Percentiles rank a stretch among this genome's conserved stretches.
Conservation (phyloP, 2,888 invertebrate species). For the Andrena dorsata region DNA sequence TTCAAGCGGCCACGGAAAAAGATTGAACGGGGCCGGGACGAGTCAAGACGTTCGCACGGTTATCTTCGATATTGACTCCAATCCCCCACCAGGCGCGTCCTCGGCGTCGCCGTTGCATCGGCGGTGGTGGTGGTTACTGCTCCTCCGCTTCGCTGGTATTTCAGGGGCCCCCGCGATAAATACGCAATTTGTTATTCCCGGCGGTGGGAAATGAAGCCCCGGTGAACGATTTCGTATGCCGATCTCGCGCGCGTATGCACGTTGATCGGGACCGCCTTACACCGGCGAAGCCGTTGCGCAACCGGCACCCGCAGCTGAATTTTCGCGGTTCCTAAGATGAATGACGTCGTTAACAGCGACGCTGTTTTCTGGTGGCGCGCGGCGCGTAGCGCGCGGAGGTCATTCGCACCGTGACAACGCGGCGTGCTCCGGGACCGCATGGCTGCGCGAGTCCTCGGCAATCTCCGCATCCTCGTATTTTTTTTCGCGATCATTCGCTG, state of each 20-base stretch:
- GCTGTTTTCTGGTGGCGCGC: conserved; percentile 6
- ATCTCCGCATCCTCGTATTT: conserved; percentile 35
- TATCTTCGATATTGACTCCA: conserved; percentile 64
- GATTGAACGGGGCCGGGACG: conserved; percentile 46
- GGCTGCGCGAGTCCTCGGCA: conserved; percentile 51
- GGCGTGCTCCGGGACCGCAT: conserved; percentile 60
- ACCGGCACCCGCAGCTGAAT: not conserved
- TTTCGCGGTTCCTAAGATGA: not conserved
- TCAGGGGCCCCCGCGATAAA: conserved; percentile 42
- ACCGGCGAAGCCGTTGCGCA: no score
- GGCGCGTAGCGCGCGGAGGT: conserved; percentile 57
- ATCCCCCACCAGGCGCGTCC: conserved; percentile 11
- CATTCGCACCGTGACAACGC: conserved; percentile 68
- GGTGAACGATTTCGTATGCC: conserved; percentile 36
- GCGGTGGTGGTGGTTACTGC: conserved; percentile 10
- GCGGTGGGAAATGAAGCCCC: conserved; percentile 25
- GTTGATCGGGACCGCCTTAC: not conserved
- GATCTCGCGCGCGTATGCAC: conserved; percentile 5
- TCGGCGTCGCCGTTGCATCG: not conserved
- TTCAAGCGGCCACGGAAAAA: conserved; percentile 47
- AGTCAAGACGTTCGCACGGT: conserved; percentile 65
- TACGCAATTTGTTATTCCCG: conserved; percentile 53
- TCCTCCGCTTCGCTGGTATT: conserved; percentile 17
- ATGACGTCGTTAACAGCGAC: not conserved
- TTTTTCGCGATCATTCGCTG: conserved; percentile 26